A percentile compares a stretch with the other conserved stretches of the same genome.
phyloP scores from a whole-genome alignment of 2,888 invertebrate genomes.

The Diaphora mendica region DNA sequence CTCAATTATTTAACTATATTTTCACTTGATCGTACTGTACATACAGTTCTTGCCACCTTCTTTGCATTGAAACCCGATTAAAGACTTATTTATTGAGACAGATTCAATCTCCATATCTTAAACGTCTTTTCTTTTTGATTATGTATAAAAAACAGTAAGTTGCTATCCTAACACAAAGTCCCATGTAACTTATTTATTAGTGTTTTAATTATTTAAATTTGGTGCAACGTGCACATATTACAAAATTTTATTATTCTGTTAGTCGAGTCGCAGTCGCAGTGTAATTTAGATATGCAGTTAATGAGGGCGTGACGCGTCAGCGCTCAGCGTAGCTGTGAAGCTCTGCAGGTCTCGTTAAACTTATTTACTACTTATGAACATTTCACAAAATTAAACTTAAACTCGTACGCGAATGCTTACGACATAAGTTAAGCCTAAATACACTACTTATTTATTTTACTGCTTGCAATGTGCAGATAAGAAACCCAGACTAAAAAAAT shows the following conservation, averaged over 20 bases:
- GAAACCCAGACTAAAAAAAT: not conserved
- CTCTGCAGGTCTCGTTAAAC: conserved; percentile 39
- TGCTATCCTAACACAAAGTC: not conserved
- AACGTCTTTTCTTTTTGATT: not conserved
- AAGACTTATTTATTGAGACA: not conserved
- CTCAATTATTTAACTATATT: not conserved
- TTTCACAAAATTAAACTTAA: conserved; percentile 46
- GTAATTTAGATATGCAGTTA: conserved; percentile 49
- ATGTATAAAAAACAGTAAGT: not conserved
- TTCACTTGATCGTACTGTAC: not conserved
- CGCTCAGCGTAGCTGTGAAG: conserved; percentile 11
- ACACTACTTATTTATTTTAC: conserved; percentile 19
- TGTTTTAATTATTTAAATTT: not conserved
- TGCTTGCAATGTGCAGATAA: not conserved
- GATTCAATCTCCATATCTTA: not conserved
- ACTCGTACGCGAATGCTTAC: conserved; percentile 31
- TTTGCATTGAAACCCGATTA: not conserved
- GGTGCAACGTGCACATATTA: conserved; percentile 11
- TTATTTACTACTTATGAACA: conserved; percentile 49
- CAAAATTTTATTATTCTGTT: conserved; percentile 39
- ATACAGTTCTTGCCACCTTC: not conserved
- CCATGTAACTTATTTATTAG: not conserved
- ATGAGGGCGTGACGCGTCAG: conserved; percentile 43
- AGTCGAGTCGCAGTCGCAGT: conserved; percentile 35
- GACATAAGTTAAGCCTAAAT: conserved; percentile 28